Evolutionary conservation across 2,888 invertebrate genomes (phyloP), one percentile per base, ranked within the genome.

Genomic region (Callinectes sapidus): DNA sequence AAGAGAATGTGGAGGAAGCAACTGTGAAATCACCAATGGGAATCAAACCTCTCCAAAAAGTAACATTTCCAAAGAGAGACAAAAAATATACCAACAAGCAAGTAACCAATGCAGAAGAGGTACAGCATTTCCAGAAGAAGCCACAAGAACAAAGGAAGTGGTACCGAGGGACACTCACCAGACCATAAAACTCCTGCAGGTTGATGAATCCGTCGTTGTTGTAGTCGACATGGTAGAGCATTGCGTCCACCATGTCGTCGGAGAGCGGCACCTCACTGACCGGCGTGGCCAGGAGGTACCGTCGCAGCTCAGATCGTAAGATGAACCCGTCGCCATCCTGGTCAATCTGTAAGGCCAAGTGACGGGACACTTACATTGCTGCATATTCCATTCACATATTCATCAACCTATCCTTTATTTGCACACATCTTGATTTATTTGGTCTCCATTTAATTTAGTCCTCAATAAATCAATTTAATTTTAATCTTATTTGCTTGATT

Each of bases 121-220:
- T 97, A 96, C 94, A 97, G 96, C 0, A 96, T 96, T 92, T 96
- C 96, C 0, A 97, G 96, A n/a, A n/a, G n/a, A 23, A 18, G 18
- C 54, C 66, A 32, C n/a, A 0, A 42, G 88, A 55, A 91, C 35
- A 14, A 87, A 28, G 18, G 18, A 54, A 42, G 18, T 35, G 16
- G 35, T 89, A 16, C 32, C 32, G 85, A 42, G 54, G 14, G n/a
- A 92, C 2, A 89, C 94, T 90, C 66, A 94, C 96, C 97, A 97
- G 97, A 77, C 97, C 96, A 54, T 98, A 96, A 95, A 98, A 97
- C 95, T 98, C 98, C 95, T 98, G 98, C 95, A 98, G 98, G 95
- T 98, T 98, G 13, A 98, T 97, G 95, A 97, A 98, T 42, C 98
- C 98, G 95, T 97, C 97, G 95, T 96, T 96, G 95, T 94, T 97